Evolutionary conservation across 2,113 vertebrate genomes (phyloP), one percentile per base, ranked within the genome.

Genomic region (Ctenodactylus gundi): DNA sequence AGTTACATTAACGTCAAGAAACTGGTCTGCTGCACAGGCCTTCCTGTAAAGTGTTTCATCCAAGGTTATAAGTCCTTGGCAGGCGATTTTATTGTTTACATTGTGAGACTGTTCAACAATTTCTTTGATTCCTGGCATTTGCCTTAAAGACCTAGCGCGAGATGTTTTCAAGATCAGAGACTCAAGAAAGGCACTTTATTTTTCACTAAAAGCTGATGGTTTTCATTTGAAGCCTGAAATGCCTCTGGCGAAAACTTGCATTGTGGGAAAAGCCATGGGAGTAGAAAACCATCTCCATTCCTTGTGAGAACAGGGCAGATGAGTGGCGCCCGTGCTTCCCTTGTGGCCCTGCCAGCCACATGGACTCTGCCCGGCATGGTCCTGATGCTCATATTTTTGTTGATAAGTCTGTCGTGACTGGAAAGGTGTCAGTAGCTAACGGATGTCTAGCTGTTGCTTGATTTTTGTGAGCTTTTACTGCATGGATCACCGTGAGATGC

Each of bases 171-270:
- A n/a, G 73, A 90, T 76, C 62, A 91, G 73, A 91, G 85, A 73
- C 60, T 91, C 51, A 94, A 85, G 92, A 89, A 90, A 96, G 49
- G 53, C 36, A 29, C 68, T 44, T 97, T 9, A 73, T 75, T 81
- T 98, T 94, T 96, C 91, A 83, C 88, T 95, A 91, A 95, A 83
- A 67, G 81, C 85, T 90, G 2, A 23, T 92, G 20, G 55, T 96
- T 21, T 21, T 92, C 76, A 95, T 97, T 7, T 17, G 84, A 97
- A 96, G 77, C 91, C 89, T 80, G 93, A 97, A 92, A 92, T 96
- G 73, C 95, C 92, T 85, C 41, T 67, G 85, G 88, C 85, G 80
- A 86, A 96, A 90, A 77, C 70, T 67, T 36, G 27, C 21, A 3
- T 7, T 55, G 1, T 76, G 58, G 62, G 72, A 62, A 73, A 95